Percentiles rank a stretch among this genome's conserved stretches.
phyloP scores from a whole-genome alignment of 2,888 invertebrate genomes.

The Alentia gelatinosa region DNA sequence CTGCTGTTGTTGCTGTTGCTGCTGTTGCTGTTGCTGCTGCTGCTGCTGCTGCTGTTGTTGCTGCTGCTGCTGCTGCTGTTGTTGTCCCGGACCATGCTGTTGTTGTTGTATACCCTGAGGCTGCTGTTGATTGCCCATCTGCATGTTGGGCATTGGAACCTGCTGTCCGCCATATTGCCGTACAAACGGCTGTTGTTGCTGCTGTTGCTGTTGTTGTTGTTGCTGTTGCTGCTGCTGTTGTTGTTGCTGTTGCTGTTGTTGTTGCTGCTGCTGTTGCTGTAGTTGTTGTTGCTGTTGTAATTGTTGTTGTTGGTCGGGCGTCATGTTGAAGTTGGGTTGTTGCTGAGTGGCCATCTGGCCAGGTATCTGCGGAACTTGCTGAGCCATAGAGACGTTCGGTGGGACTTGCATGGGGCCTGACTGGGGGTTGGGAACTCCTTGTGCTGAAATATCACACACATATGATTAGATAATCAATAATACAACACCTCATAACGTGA shows the following conservation, averaged over 20 bases:
- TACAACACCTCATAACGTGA: too few species aligned
- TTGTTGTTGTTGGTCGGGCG: conserved; percentile 14
- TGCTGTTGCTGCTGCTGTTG: conserved; percentile 36
- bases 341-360: background rate
- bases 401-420: background rate
- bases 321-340: background rate
- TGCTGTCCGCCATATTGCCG: background rate
- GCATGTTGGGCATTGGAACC: background rate
- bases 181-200: background rate
- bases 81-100: too few species aligned
- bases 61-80: background rate
- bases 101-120: background rate
- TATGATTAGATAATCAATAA: too few species aligned
- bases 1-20: too few species aligned
- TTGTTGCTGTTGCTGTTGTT: background rate
- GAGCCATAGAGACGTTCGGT: conserved; percentile 9
- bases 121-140: background rate
- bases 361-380: background rate
- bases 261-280: conserved; percentile 48
- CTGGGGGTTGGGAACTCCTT: conserved; percentile 54
- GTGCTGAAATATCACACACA: conserved; percentile 38
- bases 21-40: too few species aligned
- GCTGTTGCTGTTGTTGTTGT: background rate
- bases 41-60: conserved; percentile 33
- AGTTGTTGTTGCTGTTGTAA: background rate